Evolutionary conservation across 2,797 vertebrate genomes (phyloP), one percentile per base, ranked within the genome.

Genomic region (Lemur catta): DNA sequence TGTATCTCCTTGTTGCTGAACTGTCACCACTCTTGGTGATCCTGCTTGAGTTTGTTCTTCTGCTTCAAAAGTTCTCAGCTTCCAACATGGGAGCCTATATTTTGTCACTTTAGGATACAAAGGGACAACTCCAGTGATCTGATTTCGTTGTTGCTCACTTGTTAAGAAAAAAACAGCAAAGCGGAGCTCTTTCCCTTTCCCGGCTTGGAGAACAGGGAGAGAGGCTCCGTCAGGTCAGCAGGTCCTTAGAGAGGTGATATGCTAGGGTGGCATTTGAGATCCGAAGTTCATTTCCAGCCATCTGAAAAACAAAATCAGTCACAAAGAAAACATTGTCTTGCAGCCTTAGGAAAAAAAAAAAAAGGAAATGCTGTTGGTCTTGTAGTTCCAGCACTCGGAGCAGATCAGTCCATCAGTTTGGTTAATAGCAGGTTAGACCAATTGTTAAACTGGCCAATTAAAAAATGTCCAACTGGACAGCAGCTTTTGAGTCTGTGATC

Each of bases 381-480:
- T 84, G 5, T 20, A 75, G 55, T 61, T 74, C 81, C 24, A 24
- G 89, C 82, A 48, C 67, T 84, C 82, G 86, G 63, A 94, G 48
- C 76, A 89, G 72, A 81, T 69, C 71, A n/a, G 43, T 87, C 69
- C 57, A 35, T 80, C 79, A 84, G 63, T 95, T 93, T 82, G 52
- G 75, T 86, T 96, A 91, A 92, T 97, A 91, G 72, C 65, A 94
- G 82, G 63, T 97, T 94, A 96, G 93, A 78, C 84, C 46, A 61
- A 15, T 96, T 75, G 88, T 96, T 96, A 92, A 95, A 79, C 35
- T 63, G 88, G 84, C 65, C 30, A 26, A 72, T 85, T 94, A 43
- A 96, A 89, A 94, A 92, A 91, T 52, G 82, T 41, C 89, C 76
- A 89, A 12, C 67, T 74, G 35, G 10, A 33, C 18, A 35, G 85